Percentiles rank a stretch among this genome's conserved stretches.
These are phyloP conservation scores for Falco columbarius DNA, from an alignment of 2,797 vertebrate species.

Conservation along the genomic window DNA sequence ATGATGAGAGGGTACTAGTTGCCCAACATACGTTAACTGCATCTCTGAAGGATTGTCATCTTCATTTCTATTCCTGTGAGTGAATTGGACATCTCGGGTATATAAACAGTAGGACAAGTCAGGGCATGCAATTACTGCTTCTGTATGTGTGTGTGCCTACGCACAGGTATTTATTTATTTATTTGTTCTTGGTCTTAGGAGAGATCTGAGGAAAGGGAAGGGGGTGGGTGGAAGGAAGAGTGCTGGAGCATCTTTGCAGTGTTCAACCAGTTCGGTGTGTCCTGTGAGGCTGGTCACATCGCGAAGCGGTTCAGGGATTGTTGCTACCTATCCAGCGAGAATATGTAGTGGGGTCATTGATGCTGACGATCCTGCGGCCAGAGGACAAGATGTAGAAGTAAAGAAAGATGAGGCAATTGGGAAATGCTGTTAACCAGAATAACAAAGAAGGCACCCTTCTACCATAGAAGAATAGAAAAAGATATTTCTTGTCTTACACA, in stretches of 20 bases:
- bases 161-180: accelerated
- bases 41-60: background rate
- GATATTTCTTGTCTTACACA: background rate
- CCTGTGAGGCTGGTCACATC: background rate
- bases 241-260: background rate
- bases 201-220: background rate
- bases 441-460: background rate
- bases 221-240: background rate
- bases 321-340: background rate
- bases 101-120: background rate
- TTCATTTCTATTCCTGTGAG: background rate
- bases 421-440: background rate
- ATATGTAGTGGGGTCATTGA: background rate
- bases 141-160: background rate
- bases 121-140: background rate
- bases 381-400: background rate
- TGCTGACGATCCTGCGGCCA: background rate
- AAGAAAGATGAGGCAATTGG: background rate
- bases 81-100: background rate
- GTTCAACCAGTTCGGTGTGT: background rate
- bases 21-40: background rate
- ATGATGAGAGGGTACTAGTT: background rate
- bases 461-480: no score
- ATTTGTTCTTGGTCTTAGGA: background rate
- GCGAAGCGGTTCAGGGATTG: background rate